phyloP scores from a whole-genome alignment of 1,140 invertebrate species.

The Polypedilum vanderplanki region DNA sequence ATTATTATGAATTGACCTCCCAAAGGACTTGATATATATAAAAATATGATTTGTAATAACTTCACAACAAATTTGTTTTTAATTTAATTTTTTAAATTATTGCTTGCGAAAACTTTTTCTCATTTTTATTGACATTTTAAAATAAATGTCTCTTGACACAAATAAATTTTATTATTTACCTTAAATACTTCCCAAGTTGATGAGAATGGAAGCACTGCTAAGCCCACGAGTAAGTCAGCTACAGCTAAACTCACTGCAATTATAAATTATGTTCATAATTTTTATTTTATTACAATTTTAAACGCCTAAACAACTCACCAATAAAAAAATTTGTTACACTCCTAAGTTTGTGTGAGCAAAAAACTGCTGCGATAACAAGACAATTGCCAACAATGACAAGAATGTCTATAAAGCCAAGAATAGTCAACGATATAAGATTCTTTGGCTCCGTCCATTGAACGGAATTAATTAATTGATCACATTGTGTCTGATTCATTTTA shows the following conservation, averaged over 20 bases:
- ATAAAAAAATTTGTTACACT: conserved; percentile 95
- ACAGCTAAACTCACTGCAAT: conserved; percentile 74
- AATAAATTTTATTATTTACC: conserved; percentile 55
- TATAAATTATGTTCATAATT: not conserved
- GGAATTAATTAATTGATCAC: conserved; percentile 62
- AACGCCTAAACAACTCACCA: conserved; percentile 33
- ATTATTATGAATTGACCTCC: too few species aligned
- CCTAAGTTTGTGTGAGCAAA: conserved; percentile 75
- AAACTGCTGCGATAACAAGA: conserved; percentile 86
- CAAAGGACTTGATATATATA: too few species aligned
- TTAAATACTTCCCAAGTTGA: conserved; percentile 81
- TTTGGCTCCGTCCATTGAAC: conserved; percentile 70
- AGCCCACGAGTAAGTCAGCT: conserved; percentile 83
- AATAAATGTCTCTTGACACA: too few species aligned
- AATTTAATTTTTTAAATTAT: too few species aligned
- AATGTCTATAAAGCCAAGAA: conserved; percentile 74
- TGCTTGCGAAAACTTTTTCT: too few species aligned
- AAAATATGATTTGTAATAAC: too few species aligned
- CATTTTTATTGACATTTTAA: too few species aligned
- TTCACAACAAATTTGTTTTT: too few species aligned
- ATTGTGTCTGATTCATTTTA: conserved; percentile 66
- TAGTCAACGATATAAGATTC: conserved; percentile 63
- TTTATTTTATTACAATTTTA: not conserved
- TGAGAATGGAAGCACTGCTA: conserved; percentile 85
- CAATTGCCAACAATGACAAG: conserved; percentile 84